Evolutionary conservation across 2,797 vertebrate species (phyloP), one percentile per base, ranked within the genome.

Genomic region (Amblyraja radiata): DNA sequence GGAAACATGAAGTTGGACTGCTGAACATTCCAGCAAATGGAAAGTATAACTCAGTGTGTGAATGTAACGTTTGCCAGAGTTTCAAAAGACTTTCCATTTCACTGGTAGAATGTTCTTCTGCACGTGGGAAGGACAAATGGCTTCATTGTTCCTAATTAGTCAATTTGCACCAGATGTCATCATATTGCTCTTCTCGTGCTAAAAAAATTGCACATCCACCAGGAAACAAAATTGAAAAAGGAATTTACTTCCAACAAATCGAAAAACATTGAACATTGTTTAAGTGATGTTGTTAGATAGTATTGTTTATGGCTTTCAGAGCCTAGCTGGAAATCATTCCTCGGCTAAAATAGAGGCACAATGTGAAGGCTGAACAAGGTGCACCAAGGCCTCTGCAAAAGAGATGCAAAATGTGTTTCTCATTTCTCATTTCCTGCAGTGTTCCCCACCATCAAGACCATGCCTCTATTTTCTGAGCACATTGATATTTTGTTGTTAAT

Each of bases 401-500:
- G 86, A 90, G 65, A 90, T 88, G 84, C 13, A n/a, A 88, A 63
- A 65, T 68, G n/a, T 63, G 63, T 88, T 90, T 65, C 61, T 90
- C 61, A 88, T 88, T 88, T 88, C 84, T 71, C 63, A 90, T 90
- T 90, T 90, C 88, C 65, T 90, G 88, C 32, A 39, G 65, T 71
- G 65, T 18, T 71, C n/a, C 63, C 65, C 39, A 8, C 28, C 16
- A 90, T 36, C 14, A 90, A 32, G 61, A 65, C 61, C 63, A 90
- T 1, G 4, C 9, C 36, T 71, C 23, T 90, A 32, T 90, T 90
- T 71, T 71, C 63, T 23, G 36, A 90, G 73, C 32, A 90, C 65
- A 90, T 68, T 84, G 61, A 71, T 90, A 90, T 71, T 68, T 39
- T 32, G 68, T 71, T 71, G 65, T 23, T 23, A 90, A 73, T 90